Percentiles rank a stretch among this genome's conserved stretches.
Conservation (phyloP, 2,888 invertebrate genomes). For the Acrocyrtus sp. region DNA sequence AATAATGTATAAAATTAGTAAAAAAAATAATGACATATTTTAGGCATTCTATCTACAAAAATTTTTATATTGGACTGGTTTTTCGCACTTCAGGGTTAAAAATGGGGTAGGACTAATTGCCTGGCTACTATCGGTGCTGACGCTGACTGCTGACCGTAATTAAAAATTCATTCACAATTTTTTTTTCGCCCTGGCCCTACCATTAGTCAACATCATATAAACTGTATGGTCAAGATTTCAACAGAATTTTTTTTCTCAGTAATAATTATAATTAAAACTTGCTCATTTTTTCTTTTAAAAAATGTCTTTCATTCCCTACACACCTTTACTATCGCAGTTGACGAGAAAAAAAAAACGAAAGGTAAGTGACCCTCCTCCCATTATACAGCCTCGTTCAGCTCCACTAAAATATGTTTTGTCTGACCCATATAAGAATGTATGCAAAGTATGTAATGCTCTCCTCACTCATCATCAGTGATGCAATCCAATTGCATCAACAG, state of each 20-base stretch:
- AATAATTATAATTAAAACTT: constrained; percentile 25
- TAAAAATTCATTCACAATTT: not conserved
- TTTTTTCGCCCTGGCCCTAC: not conserved
- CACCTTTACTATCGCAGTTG: not conserved
- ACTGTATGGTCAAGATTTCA: not conserved
- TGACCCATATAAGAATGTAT: constrained; percentile 19
- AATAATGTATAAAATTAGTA: not conserved
- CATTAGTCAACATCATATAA: not conserved
- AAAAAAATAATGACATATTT: not conserved
- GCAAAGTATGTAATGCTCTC: constrained; percentile 37
- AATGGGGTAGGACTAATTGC: not conserved
- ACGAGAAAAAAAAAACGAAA: constrained; percentile 25
- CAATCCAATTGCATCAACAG: constrained; percentile 40
- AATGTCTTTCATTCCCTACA: not conserved
- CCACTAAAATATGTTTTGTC: constrained; percentile 12
- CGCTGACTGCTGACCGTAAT: not conserved
- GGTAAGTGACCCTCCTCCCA: constrained; percentile 44
- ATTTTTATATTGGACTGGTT: constrained; percentile 8
- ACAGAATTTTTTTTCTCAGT: constrained; percentile 1
- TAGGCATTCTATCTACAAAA: not conserved
- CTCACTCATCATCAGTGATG: constrained; percentile 31
- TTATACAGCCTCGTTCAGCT: not conserved
- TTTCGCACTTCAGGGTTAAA: not conserved
- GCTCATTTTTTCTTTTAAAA: not conserved
- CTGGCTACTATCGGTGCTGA: not conserved